Base-by-base conservation (phyloP, 2,888 invertebrate genomes). In the Iphiclides podalirius region DNA sequence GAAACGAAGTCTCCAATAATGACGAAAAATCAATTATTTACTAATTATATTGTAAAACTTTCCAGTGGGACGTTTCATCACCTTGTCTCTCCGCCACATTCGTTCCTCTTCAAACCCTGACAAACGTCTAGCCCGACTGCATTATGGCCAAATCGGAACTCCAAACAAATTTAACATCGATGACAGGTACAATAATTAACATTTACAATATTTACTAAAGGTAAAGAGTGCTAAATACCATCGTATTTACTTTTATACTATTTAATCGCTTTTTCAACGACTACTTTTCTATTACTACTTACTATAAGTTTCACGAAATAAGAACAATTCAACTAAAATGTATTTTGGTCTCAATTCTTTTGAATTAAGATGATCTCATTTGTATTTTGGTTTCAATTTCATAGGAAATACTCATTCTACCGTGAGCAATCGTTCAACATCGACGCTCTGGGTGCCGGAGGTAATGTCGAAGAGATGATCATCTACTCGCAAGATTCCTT, bases 401-500 rank as follows among this genome's bases (percentile, higher is more conserved):
- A 9, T 60, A 89, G 96, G 52, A 95, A 96, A 64, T 96, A 92
- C 68, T 96, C 95, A 0, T 93, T 91, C 81, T 94, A 94, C 74
- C 91, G 90, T 38, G 96, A 96, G 70, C 63, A 93, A 1, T 95
- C 95, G 0, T 94, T 94, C 74, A 90, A 92, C 52, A 64, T 94
- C 0, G 93, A 93, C 36, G 89, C 93, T 0, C 69, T 95, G 0
- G 95, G 95, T 4, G 23, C 93, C 0, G 94, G 94, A 1, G 92
- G 93, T 1, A 90, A 90, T 28, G 66, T 90, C 0, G 96, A 96
- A 48, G 84, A 91, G 56, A 93, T 93, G 64, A 84, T 96, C 1
- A 95, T 96, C 64, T 96, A 93, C 81, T 96, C 96, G 0, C 95
- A 96, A 66, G 92, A 94, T 66, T 95, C 95, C 0, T 96, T 92